Conservation (phyloP, 1,140 invertebrate genomes). For the Eupristina koningsbergeri region DNA sequence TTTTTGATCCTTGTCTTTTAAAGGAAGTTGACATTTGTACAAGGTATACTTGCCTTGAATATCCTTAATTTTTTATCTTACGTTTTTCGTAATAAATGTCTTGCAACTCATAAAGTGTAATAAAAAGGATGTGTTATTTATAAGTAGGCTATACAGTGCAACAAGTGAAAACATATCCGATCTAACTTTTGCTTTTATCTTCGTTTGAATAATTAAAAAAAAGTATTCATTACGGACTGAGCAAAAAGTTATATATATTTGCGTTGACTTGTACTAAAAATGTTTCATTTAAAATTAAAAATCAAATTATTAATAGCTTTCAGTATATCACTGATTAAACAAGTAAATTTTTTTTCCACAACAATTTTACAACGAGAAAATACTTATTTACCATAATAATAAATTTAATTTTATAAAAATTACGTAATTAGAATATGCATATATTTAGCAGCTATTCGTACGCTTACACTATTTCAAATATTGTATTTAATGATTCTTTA, state of each 20-base stretch:
- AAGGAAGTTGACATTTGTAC: constrained; percentile 11
- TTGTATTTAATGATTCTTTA: neutral
- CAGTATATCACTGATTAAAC: too few relatives aligned
- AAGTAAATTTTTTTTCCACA: too few relatives aligned
- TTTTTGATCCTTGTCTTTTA: constrained; percentile 28
- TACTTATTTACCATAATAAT: neutral
- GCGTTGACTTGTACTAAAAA: too few relatives aligned
- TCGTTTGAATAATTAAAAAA: neutral
- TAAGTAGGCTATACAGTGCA: neutral
- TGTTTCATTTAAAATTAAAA: too few relatives aligned
- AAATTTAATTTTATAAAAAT: neutral
- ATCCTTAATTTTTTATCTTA: neutral
- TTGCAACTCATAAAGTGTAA: neutral
- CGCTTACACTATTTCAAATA: neutral
- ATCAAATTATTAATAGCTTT: too few relatives aligned
- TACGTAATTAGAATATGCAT: too few relatives aligned
- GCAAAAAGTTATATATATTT: neutral
- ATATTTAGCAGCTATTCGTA: too few relatives aligned
- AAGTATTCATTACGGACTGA: neutral
- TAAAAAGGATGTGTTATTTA: neutral
- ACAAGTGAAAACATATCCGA: neutral
- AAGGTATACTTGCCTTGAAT: neutral
- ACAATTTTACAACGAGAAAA: too few relatives aligned
- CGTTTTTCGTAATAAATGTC: neutral
- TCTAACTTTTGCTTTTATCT: neutral